Evolutionary conservation across 2,113 vertebrate genomes (phyloP), one percentile per base, ranked within the genome.

Genomic region (Rhea pennata): DNA sequence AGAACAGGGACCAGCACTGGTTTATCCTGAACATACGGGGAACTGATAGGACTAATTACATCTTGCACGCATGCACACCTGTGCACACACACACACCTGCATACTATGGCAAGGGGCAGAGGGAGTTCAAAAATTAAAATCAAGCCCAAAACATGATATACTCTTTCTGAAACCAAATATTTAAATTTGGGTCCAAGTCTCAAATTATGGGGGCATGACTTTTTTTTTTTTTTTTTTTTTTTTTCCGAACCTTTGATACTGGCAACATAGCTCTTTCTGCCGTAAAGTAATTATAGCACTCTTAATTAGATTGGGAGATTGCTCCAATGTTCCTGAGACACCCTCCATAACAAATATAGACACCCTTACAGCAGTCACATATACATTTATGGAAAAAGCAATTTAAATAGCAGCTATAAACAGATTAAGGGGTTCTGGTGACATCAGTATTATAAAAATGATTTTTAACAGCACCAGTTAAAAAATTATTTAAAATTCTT

Each of bases 241-340:
- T 84, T 88, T 93, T 86, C 81, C 86, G 71, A 90, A 88, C 39
- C 21, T 74, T 90, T 86, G 73, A 13, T 70, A 73, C 85, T 83
- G 79, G 54, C 64, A 94, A 59, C 39, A 71, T 42, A 77, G 42
- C 20, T 84, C 36, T 85, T 90, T 73, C 42, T 54, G 46, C 78
- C 92, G 64, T 80, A 54, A 73, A 39, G n/a, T 72, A 96, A 90
- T 89, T 96, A 85, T 70, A 92, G n/a, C 31, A 53, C 67, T 54
- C 78, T 89, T 95, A 95, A 95, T 96, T 97, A 95, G 42, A 80
- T 23, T 77, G 91, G 31, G 51, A 95, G 75, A 90, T 77, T 84
- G 59, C 82, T 91, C 81, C 91, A 92, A 91, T 78, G 92, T 93
- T 96, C 75, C 82, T 86, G 84, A 95, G 81, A 95, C 84, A 91